Evolutionary conservation across 2,113 vertebrate species (phyloP), one percentile per base, ranked within the genome.

Genomic region (Oncorhynchus gorbuscha): DNA sequence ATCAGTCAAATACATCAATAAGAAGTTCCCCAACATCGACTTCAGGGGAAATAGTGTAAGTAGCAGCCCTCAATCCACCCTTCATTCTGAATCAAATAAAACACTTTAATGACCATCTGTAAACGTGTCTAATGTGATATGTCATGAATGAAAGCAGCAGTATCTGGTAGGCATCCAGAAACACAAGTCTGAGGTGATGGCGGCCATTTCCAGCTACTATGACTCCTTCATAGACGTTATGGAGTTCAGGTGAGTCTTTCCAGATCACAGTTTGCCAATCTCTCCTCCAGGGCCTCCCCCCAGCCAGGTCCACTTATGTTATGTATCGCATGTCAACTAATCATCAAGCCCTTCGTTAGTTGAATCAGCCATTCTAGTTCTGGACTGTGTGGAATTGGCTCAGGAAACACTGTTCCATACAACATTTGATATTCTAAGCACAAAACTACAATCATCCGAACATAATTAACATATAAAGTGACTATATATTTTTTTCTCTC

Each of bases 161-260:
- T 93, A 96, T 68, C 92, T 98, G 85, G 94, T 88, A 13, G 87
- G 76, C 30, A 92, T 98, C 68, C 95, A 98, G 85, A 94, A 92
- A 81, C 95, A 97, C 78, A 98, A 96, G 80, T 74, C 94, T 0
- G 95, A 95, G 24, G 92, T 98, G 20, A 74, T 95, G 82, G 79
- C 90, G 45, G 87, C 59, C 0, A 90, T 95, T 35, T 74, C 76
- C 5, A 94, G 87, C 77, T 97, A 92, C 84, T 98, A 97, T 48
- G 92, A 97, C 67, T 95, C 97, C 13, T 97, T 98, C 91, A 90
- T 97, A 81, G 97, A 98, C n/a, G 93, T 98, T 77, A 94, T 97
- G 87, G 97, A 98, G 87, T 97, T 97, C 91, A 94, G 96, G 97
- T 98, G 80, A 96, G 58, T 61, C 58, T n/a, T 61, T 6, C 58